A percentile compares a stretch with the other conserved stretches of the same genome.
phyloP scores from a whole-genome alignment of 2,888 invertebrate species.

The Pammene fasciana region DNA sequence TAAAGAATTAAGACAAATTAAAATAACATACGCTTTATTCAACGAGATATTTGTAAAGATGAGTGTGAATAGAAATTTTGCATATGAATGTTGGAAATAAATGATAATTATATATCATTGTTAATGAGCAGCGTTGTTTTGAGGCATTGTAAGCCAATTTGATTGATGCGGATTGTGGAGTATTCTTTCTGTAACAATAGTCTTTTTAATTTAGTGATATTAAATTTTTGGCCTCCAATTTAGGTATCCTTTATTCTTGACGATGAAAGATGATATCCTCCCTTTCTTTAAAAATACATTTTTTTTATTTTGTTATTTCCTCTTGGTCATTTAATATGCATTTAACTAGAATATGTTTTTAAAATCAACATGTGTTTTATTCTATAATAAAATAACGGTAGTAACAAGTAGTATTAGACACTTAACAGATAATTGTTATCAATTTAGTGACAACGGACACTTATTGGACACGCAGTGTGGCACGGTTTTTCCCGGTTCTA shows the following conservation, averaged over 20 bases:
- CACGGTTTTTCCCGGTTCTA: neutral
- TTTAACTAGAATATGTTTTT: too few species aligned
- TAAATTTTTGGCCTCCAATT: too few species aligned
- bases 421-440: constrained; percentile 26
- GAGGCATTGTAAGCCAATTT: constrained; percentile 12
- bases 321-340: too few species aligned
- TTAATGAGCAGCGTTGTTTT: constrained; percentile 12
- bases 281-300: too few species aligned
- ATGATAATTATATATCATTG: constrained; percentile 39
- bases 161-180: constrained; percentile 8
- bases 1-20: constrained; percentile 18
- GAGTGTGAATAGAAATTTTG: constrained; percentile 29
- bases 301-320: too few species aligned
- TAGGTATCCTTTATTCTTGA: too few species aligned
- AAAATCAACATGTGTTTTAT: too few species aligned
- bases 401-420: neutral
- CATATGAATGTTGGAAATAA: constrained; percentile 48
- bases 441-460: constrained; percentile 1
- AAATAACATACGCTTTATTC: constrained; percentile 1
- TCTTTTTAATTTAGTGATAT: too few species aligned
- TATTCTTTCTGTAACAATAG: too few species aligned
- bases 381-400: neutral
- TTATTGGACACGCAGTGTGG: neutral
- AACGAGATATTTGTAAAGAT: constrained; percentile 3
- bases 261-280: too few species aligned